These are phyloP conservation scores for Bombus superbus DNA, from an alignment of 1,140 invertebrate genomes.

Conservation along the genomic window DNA sequence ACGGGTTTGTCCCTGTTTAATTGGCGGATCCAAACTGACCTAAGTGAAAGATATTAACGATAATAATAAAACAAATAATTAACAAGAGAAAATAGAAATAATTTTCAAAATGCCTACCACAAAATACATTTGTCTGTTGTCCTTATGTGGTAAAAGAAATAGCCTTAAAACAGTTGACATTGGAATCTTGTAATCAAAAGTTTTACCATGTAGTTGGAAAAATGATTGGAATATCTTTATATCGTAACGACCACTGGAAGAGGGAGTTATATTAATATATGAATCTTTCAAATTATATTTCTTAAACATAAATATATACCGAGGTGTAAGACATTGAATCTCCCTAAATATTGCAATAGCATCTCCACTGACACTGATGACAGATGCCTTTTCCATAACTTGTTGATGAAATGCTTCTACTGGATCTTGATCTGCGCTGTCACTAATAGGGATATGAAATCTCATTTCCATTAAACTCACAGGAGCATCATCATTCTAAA, in stretches of 20 bases:
- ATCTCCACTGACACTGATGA: slow-evolving; percentile 98
- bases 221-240: slow-evolving; percentile 99
- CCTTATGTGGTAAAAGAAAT: slow-evolving; percentile 98
- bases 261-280: not conserved
- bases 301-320: slow-evolving; percentile 83
- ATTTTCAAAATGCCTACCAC: slow-evolving; percentile 86
- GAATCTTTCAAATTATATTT: not conserved
- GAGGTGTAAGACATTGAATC: slow-evolving; percentile 98
- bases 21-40: slow-evolving; percentile 98
- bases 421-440: slow-evolving; percentile 93
- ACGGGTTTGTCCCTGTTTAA: slow-evolving; percentile 99
- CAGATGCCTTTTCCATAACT: slow-evolving; percentile 98
- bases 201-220: slow-evolving; percentile 99
- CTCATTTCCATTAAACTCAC: slow-evolving; percentile 98
- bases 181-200: slow-evolving; percentile 99
- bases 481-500: slow-evolving; percentile 97
- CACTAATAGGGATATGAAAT: slow-evolving; percentile 97
- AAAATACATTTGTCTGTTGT: slow-evolving; percentile 99
- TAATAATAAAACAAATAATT: slow-evolving; percentile 29
- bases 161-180: slow-evolving; percentile 97
- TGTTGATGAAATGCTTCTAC: slow-evolving; percentile 98
- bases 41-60: slow-evolving; percentile 63
- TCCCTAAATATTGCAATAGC: slow-evolving; percentile 98
- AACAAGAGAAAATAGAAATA: not conserved
- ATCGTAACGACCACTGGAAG: slow-evolving; percentile 98